Percentiles rank a stretch among this genome's conserved stretches.
phyloP scores from a whole-genome alignment of 1,140 invertebrate species.

The Belonocnema kinseyi region DNA sequence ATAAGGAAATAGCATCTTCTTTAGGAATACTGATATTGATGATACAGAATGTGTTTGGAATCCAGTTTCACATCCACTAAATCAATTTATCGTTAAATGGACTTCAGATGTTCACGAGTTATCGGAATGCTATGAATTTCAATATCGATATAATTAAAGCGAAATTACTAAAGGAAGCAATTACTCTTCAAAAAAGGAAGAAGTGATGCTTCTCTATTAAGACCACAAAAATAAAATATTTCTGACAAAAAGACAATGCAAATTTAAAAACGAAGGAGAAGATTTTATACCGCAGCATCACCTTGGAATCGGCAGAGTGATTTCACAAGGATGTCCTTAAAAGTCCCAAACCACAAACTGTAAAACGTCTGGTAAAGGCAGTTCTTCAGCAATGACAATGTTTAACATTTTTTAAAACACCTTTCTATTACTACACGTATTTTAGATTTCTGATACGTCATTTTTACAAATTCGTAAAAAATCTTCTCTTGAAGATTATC shows the following conservation, averaged over 20 bases:
- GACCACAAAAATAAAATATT: background rate
- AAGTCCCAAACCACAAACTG: conserved; percentile 18
- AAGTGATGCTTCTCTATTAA: background rate
- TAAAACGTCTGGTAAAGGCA: conserved; percentile 27
- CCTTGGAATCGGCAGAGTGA: conserved; percentile 14
- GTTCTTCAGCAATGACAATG: conserved; percentile 17
- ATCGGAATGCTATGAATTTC: background rate
- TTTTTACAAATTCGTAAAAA: too few species aligned
- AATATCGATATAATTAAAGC: conserved; percentile 2
- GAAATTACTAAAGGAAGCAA: background rate
- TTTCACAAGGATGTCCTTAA: conserved; percentile 21
- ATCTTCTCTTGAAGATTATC: too few species aligned
- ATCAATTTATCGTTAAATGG: conserved; percentile 12
- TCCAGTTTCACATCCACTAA: background rate
- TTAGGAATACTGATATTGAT: background rate
- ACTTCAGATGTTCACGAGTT: background rate
- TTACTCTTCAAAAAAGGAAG: background rate
- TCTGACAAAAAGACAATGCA: background rate
- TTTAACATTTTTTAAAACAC: background rate
- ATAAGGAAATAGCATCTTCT: background rate
- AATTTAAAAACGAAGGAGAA: background rate
- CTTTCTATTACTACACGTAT: background rate
- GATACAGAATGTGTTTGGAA: background rate
- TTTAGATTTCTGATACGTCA: too few species aligned
- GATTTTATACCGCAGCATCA: conserved; percentile 2